Base-by-base conservation (phyloP, 1,140 invertebrate genomes). In the Ceratina japonica region DNA sequence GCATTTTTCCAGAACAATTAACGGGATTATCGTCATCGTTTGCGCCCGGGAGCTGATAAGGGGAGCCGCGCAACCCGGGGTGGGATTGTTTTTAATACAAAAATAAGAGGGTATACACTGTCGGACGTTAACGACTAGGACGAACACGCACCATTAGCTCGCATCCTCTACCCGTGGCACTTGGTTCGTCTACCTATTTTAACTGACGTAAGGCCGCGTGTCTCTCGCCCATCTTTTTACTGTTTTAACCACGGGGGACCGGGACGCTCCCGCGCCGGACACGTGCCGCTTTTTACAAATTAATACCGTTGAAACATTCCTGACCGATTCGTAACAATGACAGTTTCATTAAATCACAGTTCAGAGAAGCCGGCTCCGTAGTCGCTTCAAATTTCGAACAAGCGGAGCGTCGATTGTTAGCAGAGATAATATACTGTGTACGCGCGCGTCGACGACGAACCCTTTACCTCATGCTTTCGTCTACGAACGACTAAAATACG, bases 11-110 rank as follows among this genome's bases (percentile, higher is more conserved):
- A 54, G 63, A 37, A 75, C 80, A 86, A 89, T 90, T 87, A 89
- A 84, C 87, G 54, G 75, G 81, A 89, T 89, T 82, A 83, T 54
- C 64, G 27, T 4, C 16, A n/a, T 61, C 49, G 49, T 54, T 51
- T 13, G 75, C 54, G 72, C n/a, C 72, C 62, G 69, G 37, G 37
- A 44, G 37, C 37, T 78, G 64, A 87, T 86, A 84, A 76, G 73
- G 65, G 37, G 22, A 76, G 20, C 58, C 20, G 18, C 4, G 78
- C 16, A 54, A 69, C 20, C 22, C 37, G 5, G 16, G 54, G 27
- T 16, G 65, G 83, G 86, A 85, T 75, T 86, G 85, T 89, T 89
- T 91, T 91, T 89, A 90, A 91, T 91, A 85, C 80, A 89, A 90
- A 91, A 91, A 90, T 90, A 90, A 90, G 87, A 88, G 87, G 89